Conservation (phyloP, 2,888 invertebrate species). For the Tenthredo notha region DNA sequence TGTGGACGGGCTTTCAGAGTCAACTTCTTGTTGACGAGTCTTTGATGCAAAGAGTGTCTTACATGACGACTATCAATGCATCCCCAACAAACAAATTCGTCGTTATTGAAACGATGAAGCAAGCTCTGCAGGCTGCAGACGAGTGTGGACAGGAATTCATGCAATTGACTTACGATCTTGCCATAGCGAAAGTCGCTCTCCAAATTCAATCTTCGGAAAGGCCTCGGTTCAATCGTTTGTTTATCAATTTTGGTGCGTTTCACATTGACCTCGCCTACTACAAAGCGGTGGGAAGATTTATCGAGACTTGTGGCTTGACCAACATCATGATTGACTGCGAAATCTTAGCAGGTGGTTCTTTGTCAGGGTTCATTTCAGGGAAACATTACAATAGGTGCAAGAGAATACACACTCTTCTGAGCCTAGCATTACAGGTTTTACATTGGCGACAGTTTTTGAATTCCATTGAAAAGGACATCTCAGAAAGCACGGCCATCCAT, state of each 20-base stretch:
- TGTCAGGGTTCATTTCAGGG: constrained; percentile 61
- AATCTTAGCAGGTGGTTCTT: constrained; percentile 62
- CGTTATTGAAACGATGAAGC: constrained; percentile 58
- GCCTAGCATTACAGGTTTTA: constrained; percentile 63
- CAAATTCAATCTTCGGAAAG: constrained; percentile 59
- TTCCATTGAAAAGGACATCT: constrained; percentile 26
- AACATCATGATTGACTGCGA: constrained; percentile 58
- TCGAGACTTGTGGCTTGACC: constrained; percentile 59
- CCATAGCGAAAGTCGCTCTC: constrained; percentile 62
- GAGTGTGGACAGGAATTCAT: constrained; percentile 58
- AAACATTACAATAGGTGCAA: constrained; percentile 62
- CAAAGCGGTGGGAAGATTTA: constrained; percentile 62
- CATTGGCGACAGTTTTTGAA: constrained; percentile 63
- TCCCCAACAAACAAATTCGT: constrained; percentile 63
- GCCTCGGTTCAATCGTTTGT: constrained; percentile 57
- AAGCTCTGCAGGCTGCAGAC: constrained; percentile 54
- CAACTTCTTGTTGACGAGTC: constrained; percentile 55
- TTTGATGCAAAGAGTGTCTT: constrained; percentile 60
- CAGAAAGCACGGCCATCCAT: constrained; percentile 30
- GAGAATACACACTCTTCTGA: constrained; percentile 61
- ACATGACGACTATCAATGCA: constrained; percentile 63
- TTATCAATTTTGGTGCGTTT: constrained; percentile 58
- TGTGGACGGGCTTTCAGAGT: constrained; percentile 61
- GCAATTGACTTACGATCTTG: constrained; percentile 59
- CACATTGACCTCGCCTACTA: constrained; percentile 61